Evolutionary conservation across 2,113 vertebrate species (phyloP), one percentile per base, ranked within the genome.

Genomic region (Nothocercus nigrocapillus): DNA sequence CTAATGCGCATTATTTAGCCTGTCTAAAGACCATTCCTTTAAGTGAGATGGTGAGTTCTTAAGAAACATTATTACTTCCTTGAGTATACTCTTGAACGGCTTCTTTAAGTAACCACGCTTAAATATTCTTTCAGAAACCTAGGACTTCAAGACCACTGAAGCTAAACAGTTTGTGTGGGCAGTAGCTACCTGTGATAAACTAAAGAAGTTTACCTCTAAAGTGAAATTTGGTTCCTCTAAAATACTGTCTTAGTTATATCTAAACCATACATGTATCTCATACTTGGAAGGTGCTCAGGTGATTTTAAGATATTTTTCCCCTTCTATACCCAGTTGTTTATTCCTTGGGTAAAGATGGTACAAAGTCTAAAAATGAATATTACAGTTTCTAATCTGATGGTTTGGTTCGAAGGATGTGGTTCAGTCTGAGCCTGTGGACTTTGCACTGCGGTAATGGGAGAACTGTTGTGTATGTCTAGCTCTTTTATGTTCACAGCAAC

Each of bases 21-120:
- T 92, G 47, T 95, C 66, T 97, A 92, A 95, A 95, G 89, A 88
- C 36, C 79, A 88, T 74, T 91, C 59, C 76, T 91, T 95, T 94
- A 88, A 93, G 17, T 94, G 91, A 97, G 93, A 74, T 85, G 85
- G 56, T 95, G 91, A 94, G 88, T 93, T 95, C 38, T 73, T 94
- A 70, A 95, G 82, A 91, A 93, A 89, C 7, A 13, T 89, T 92
- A 54, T 67, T 96, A 12, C 30, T 79, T 25, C 24, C 77, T 88
- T 78, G 59, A 94, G 34, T 95, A 94, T 5, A 80, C 79, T 93
- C 85, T 93, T 95, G 87, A 95, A 91, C 93, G 93, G 91, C 96
- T 97, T 95, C 91, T 95, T 93, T 83, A 94, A 95, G 89, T 94
- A 95, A 94, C 82, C 72, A 1, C 21, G 38, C 18, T 67, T 4